Evolutionary conservation across 2,113 vertebrate species (phyloP), one percentile per base, ranked within the genome.

Genomic region (Cricetomys ansorgei): DNA sequence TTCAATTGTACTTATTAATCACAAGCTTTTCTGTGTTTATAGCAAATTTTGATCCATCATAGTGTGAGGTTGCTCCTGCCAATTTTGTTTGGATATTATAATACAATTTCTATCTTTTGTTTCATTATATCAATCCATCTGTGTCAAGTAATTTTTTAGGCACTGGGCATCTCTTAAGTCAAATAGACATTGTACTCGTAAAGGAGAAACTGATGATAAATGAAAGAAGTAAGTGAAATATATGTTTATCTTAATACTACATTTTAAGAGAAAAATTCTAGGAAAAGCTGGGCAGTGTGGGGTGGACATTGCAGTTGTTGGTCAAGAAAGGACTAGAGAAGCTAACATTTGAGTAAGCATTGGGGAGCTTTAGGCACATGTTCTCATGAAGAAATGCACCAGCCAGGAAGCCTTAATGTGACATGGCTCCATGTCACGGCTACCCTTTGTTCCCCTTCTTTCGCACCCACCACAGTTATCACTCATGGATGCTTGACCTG

Each of bases 401-500:
- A 8, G 13, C 9, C 3, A 13, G 37, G 23, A 31, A 17, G 3
- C 40, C 45, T 45, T 31, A 15, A 1, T 5, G 0, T 1, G 37
- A 43, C 73, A 25, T 0, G 3, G 53, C 27, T 12, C n/a, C 29
- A 29, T 19, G 6, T 23, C 29, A 27, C 8, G 13, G 45, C n/a
- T 19, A 11, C 62, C 37, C 43, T 1, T 40, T 0, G 27, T 3
- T 19, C 15, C 12, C n/a, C 53, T 48, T 8, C 8, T 72, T 0
- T 29, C 13, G 5, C 1, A 6, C 6, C 21, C 15, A 1, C 53
- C 57, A 21, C 7, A 53, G n/a, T 19, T 15, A 0, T 70, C 27
- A 37, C 3, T 10, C 27, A 3, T 17, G 7, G 5, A 45, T 2
- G 0, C 4, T 2, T 1, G 23, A 0, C 9, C 45, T 13, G 3